phyloP scores from a whole-genome alignment of 2,113 vertebrate species.

The Gnathonemus echidnorhynchus region DNA sequence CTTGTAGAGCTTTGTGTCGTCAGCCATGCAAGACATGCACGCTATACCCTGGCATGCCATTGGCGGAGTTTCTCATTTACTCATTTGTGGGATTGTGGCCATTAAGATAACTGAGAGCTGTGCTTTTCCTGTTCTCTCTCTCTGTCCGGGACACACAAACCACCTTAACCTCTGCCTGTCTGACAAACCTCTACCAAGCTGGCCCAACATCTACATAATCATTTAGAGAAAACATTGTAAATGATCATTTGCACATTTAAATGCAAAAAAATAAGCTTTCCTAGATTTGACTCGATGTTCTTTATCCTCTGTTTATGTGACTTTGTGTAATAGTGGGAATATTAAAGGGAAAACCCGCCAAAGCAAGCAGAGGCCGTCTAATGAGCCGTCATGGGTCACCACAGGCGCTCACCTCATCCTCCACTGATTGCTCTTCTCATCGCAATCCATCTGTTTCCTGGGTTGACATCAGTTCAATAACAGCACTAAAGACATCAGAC shows the following conservation, averaged over 20 bases:
- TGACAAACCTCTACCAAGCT: background rate
- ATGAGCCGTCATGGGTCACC: background rate
- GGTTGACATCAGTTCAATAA: background rate
- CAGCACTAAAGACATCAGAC: background rate
- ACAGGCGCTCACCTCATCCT: background rate
- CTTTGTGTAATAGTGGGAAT: background rate
- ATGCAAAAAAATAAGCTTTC: background rate
- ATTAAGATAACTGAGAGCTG: background rate
- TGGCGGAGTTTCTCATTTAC: background rate
- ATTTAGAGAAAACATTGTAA: background rate
- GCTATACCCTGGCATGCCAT: background rate
- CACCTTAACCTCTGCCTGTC: background rate
- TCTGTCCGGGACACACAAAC: background rate
- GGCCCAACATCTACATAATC: background rate
- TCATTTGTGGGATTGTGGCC: background rate
- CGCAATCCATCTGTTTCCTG: background rate
- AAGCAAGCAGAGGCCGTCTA: background rate
- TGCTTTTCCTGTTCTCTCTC: background rate
- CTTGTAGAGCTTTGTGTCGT: background rate
- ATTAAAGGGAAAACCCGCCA: background rate
- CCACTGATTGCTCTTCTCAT: background rate
- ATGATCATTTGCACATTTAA: background rate
- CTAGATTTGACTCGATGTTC: background rate
- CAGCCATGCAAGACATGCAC: background rate
- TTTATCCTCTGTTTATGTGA: background rate